phyloP scores from a whole-genome alignment of 2,797 vertebrate species.

The Taenioides sp. region DNA sequence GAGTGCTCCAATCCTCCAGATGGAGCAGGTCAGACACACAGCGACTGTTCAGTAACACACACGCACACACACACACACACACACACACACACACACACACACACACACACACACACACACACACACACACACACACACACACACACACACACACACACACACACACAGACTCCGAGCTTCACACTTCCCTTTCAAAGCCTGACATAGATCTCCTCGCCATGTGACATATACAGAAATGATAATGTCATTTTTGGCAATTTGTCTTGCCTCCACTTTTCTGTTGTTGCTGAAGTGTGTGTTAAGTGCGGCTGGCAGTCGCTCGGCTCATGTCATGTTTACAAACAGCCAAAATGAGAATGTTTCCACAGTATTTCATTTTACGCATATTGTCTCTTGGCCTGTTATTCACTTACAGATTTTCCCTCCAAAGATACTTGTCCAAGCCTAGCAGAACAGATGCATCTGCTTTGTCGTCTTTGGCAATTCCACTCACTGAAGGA shows the following conservation, averaged over 20 bases:
- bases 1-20: slow-evolving; percentile 96
- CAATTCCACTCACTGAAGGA: slow-evolving; percentile 47
- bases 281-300: slow-evolving; percentile 59
- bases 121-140: slow-evolving; percentile 43
- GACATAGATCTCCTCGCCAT: slow-evolving; percentile 89
- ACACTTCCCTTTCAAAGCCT: slow-evolving; percentile 69
- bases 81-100: slow-evolving; percentile 42
- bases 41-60: slow-evolving; percentile 58
- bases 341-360: slow-evolving; percentile 79
- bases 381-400: slow-evolving; percentile 59
- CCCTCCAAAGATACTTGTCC: slow-evolving; percentile 40
- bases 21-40: slow-evolving; percentile 92
- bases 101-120: slow-evolving; percentile 28
- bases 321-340: slow-evolving; percentile 69
- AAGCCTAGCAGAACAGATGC: slow-evolving; percentile 62
- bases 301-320: slow-evolving; percentile 67
- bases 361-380: slow-evolving; percentile 58
- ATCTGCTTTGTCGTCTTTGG: slow-evolving; percentile 63
- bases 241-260: slow-evolving; percentile 87
- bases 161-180: slow-evolving; percentile 35
- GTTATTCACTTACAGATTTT: slow-evolving; percentile 46
- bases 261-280: slow-evolving; percentile 57
- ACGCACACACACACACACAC: slow-evolving; percentile 41
- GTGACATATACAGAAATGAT: slow-evolving; percentile 88
- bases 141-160: slow-evolving; percentile 28